Evolutionary conservation across 2,888 invertebrate species (phyloP).

Genomic region (Trissolcus japonicus): DNA sequence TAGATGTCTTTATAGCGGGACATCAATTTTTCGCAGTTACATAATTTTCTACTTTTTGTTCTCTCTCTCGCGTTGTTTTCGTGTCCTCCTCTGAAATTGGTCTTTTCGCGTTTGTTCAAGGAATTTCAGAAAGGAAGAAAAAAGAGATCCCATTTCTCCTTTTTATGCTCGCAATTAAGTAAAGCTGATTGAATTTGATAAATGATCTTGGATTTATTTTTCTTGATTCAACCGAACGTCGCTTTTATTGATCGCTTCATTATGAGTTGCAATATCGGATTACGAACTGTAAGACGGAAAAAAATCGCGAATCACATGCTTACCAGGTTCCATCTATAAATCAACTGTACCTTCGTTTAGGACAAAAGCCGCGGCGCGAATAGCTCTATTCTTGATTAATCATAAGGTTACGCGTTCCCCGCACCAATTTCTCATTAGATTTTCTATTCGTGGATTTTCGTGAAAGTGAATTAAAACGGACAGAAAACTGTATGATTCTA

Average conservation of each 20-base stretch:
- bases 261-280: slow-evolving; percentile 35
- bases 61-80: slow-evolving; percentile 6
- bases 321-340: slow-evolving; percentile 11
- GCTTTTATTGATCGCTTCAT: slow-evolving; percentile 32
- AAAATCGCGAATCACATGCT: slow-evolving; percentile 23
- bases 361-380: not conserved
- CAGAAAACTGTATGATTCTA: too few relatives aligned
- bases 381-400: slow-evolving; percentile 10
- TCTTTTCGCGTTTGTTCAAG: slow-evolving; percentile 6
- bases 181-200: slow-evolving; percentile 37
- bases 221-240: slow-evolving; percentile 31
- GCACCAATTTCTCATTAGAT: too few relatives aligned
- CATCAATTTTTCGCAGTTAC: slow-evolving; percentile 10
- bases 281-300: slow-evolving; percentile 5
- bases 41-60: slow-evolving; percentile 1
- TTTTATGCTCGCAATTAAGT: slow-evolving; percentile 28
- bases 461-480: too few relatives aligned
- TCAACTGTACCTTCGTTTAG: slow-evolving; percentile 1
- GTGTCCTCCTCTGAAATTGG: slow-evolving; percentile 1
- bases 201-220: slow-evolving; percentile 32
- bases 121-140: not conserved
- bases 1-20: slow-evolving; percentile 3
- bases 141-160: slow-evolving; percentile 20
- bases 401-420: not conserved
- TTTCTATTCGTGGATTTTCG: too few relatives aligned